Conservation (phyloP, 1,140 invertebrate genomes). For the Microvelia longipes region DNA sequence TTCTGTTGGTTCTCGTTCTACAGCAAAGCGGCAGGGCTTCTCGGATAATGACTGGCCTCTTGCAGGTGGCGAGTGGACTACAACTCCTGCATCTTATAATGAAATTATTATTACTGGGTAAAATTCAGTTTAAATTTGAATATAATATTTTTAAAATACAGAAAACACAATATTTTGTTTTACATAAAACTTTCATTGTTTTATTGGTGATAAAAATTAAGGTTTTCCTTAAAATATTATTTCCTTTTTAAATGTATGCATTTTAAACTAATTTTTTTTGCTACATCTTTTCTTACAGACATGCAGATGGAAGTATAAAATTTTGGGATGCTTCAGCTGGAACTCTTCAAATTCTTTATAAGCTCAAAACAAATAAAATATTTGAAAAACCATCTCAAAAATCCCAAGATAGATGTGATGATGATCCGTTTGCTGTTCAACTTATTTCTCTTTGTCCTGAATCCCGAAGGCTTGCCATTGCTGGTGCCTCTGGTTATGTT, state of each 20-base stretch:
- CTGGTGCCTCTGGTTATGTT: conserved; percentile 79
- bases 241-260: too few species aligned
- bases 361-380: conserved; percentile 76
- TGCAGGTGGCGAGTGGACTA: conserved; percentile 86
- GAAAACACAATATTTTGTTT: too few species aligned
- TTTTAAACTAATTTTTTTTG: too few species aligned
- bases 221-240: too few species aligned
- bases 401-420: conserved; percentile 41
- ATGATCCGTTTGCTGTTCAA: conserved; percentile 88
- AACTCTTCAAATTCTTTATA: conserved; percentile 87
- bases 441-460: conserved; percentile 83
- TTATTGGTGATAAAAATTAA: too few species aligned
- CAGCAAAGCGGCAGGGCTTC: conserved; percentile 63
- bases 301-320: conserved; percentile 89
- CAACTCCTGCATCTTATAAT: conserved; percentile 82
- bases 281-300: too few species aligned
- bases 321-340: conserved; percentile 95
- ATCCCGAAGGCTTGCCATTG: conserved; percentile 74
- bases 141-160: neutral
- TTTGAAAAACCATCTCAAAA: conserved; percentile 56
- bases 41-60: conserved; percentile 93
- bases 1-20: conserved; percentile 59
- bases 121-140: conserved; percentile 16
- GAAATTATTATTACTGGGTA: conserved; percentile 93
- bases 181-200: too few species aligned